Conservation (phyloP, 1,140 invertebrate genomes). For the Whitmania pigra region DNA sequence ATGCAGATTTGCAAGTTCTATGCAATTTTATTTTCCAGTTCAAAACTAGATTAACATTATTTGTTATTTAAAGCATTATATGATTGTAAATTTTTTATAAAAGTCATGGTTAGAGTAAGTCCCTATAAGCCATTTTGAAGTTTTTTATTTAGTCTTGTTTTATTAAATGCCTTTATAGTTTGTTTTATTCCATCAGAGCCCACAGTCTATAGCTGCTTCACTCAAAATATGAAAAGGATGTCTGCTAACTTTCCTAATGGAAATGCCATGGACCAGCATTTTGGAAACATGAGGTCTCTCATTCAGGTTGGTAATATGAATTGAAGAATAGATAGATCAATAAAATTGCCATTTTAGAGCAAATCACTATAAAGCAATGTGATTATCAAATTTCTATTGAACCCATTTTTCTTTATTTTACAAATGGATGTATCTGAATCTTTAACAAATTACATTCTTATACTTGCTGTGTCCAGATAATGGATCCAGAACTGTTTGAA, state of each 20-base stretch:
- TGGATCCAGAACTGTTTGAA: slow-evolving; percentile 83
- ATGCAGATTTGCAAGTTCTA: background rate
- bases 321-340: too few species aligned
- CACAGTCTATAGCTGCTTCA: slow-evolving; percentile 79
- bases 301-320: slow-evolving; percentile 41
- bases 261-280: slow-evolving; percentile 82
- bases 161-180: background rate
- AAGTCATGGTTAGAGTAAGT: too few species aligned
- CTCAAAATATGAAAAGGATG: slow-evolving; percentile 75
- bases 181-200: slow-evolving; percentile 52
- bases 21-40: background rate
- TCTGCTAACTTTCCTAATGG: slow-evolving; percentile 81
- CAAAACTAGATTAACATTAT: background rate
- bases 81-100: too few species aligned
- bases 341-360: too few species aligned
- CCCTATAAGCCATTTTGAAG: background rate
- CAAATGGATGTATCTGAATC: too few species aligned
- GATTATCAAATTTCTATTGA: too few species aligned
- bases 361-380: too few species aligned
- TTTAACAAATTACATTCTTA: slow-evolving; percentile 7
- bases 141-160: background rate
- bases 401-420: too few species aligned
- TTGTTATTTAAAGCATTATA: too few species aligned
- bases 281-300: slow-evolving; percentile 76
- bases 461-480: slow-evolving; percentile 51